phyloP scores from a whole-genome alignment of 1,140 invertebrate genomes.

The Drosophila mauritiana region DNA sequence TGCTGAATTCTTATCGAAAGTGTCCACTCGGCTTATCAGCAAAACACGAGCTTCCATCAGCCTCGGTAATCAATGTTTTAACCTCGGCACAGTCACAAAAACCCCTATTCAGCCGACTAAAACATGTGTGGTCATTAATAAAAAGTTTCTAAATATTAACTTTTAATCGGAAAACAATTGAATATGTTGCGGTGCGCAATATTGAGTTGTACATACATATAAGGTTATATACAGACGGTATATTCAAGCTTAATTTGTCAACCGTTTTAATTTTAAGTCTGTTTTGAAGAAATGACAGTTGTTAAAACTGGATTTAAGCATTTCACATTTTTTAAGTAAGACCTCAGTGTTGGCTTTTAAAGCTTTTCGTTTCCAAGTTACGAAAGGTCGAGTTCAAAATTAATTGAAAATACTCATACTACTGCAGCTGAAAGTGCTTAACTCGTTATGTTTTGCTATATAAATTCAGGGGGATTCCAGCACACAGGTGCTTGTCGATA shows the following conservation, averaged over 20 bases:
- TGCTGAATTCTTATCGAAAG: constrained; percentile 34
- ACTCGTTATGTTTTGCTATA: not conserved
- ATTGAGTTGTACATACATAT: not conserved
- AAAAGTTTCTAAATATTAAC: not conserved
- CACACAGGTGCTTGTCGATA: constrained; percentile 1
- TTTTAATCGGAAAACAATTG: too few species aligned
- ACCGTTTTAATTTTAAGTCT: not conserved
- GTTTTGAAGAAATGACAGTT: not conserved
- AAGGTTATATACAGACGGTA: not conserved
- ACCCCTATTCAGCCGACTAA: not conserved
- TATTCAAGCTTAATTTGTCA: not conserved
- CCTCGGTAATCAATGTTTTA: constrained; percentile 46
- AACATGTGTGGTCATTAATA: constrained; percentile 10
- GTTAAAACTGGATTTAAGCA: not conserved
- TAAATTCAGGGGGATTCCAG: not conserved
- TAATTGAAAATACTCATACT: not conserved
- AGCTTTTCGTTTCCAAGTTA: not conserved
- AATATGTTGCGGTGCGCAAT: too few species aligned
- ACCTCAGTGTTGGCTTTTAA: not conserved
- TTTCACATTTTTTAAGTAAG: not conserved
- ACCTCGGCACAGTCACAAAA: constrained; percentile 17
- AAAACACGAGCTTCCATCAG: constrained; percentile 22
- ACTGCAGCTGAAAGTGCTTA: not conserved
- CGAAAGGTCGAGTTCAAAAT: not conserved
- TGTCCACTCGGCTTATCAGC: constrained; percentile 44